Conservation (phyloP, 2,113 vertebrate species). For the Microtus montanus region DNA sequence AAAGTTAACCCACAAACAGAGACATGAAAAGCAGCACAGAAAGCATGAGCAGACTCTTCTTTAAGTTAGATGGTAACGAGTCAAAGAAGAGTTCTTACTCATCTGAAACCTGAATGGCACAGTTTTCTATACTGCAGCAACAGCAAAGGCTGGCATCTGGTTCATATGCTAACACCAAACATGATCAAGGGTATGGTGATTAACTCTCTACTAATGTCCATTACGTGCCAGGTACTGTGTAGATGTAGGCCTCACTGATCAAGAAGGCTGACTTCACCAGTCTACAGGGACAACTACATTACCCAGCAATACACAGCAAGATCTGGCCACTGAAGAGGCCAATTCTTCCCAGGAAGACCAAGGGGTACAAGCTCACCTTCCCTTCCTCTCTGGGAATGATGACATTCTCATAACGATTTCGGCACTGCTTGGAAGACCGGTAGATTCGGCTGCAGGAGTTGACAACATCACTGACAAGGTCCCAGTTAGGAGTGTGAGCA, state of each 20-base stretch:
- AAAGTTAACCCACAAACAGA: background rate
- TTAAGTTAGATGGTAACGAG: background rate
- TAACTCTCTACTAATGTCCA: background rate
- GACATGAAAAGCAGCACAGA: no score
- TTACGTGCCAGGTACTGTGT: background rate
- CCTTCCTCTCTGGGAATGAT: constrained; percentile 91
- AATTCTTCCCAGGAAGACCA: background rate
- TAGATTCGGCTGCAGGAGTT: constrained; percentile 92
- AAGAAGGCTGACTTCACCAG: background rate
- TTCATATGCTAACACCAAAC: background rate
- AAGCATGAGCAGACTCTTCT: background rate
- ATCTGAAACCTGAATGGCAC: background rate
- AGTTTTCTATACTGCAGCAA: background rate
- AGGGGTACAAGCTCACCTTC: constrained; percentile 84
- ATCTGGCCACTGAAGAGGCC: no score
- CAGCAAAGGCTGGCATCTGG: background rate
- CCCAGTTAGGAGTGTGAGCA: constrained; percentile 93
- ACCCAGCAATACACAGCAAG: background rate
- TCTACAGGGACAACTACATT: background rate
- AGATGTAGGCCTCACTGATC: background rate
- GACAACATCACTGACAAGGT: constrained; percentile 91
- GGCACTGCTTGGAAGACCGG: constrained; percentile 92
- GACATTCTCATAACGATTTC: constrained; percentile 89
- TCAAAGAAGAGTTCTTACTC: background rate
- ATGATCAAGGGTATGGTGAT: no score